These are phyloP conservation scores for Cheiracanthium punctorium DNA, from an alignment of 2,888 invertebrate species.

Conservation along the genomic window DNA sequence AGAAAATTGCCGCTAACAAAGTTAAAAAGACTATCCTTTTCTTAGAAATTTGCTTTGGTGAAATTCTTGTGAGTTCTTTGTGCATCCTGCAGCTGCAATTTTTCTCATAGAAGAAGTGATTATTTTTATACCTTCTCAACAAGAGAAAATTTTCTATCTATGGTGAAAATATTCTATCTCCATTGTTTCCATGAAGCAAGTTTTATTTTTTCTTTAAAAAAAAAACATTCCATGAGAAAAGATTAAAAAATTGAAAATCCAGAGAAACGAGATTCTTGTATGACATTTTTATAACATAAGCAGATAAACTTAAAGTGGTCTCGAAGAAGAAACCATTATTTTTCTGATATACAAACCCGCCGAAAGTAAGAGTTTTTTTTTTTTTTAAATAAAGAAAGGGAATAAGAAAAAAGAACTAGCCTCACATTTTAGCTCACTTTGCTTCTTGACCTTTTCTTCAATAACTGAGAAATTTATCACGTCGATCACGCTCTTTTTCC, in stretches of 20 bases:
- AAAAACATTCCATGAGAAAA: not conserved
- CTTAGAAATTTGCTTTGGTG: not conserved
- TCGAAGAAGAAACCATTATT: conserved; percentile 57
- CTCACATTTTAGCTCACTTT: conserved; percentile 44
- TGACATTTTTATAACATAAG: conserved; percentile 65
- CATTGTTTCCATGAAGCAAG: conserved; percentile 35
- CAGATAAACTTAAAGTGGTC: conserved; percentile 66
- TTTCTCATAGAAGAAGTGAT: conserved; percentile 4
- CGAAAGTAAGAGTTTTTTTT: conserved; percentile 28
- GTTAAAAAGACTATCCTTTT: not conserved
- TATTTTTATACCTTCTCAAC: not conserved
- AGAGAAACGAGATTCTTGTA: conserved; percentile 41
- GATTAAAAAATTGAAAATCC: conserved; percentile 27
- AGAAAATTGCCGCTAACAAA: too few relatives aligned
- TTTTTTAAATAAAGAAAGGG: too few relatives aligned
- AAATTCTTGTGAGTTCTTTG: not conserved
- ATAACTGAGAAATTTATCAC: conserved; percentile 66
- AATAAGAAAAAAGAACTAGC: conserved; percentile 17
- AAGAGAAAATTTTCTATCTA: conserved; percentile 13
- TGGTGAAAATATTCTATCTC: conserved; percentile 25
- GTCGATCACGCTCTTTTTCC: conserved; percentile 29
- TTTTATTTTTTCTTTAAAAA: too few relatives aligned
- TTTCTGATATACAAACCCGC: conserved; percentile 52
- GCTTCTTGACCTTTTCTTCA: conserved; percentile 50
- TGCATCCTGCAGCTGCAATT: conserved; percentile 30